Base-by-base conservation (phyloP, 2,113 vertebrate genomes). In the Octodon degus region DNA sequence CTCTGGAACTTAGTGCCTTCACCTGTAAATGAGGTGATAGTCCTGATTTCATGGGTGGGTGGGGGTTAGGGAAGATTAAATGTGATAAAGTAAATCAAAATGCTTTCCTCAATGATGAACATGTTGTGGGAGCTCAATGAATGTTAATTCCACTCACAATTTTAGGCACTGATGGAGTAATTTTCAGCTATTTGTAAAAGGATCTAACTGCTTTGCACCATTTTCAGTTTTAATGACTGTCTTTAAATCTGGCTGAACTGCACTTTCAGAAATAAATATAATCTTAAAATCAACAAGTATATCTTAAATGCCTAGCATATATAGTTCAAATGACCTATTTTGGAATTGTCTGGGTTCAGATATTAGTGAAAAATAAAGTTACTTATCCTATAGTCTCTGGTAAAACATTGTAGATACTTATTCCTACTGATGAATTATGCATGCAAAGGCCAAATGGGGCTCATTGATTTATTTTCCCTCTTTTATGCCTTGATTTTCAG, bases 401-500 rank as follows among this genome's bases (percentile, higher is more conserved):
- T 91, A 89, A 96, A 96, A 95, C 68, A 94, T 91, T 97, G 97
- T 86, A 95, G 92, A 87, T 96, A 95, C 96, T 96, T 97, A 96
- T 95, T 97, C 96, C 94, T 67, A n/a, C 68, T 63, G 83, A 94
- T 96, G 93, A 97, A 97, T 97, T 97, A 97, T 97, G 92, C 95
- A 98, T 97, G 95, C 96, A 96, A 95, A 85, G 94, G 50, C 97
- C 9, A 40, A 97, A 93, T 94, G 96, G 95, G 88, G 92, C 63
- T 37, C 96, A 77, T 90, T 98, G 97, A 97, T 97, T 98, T 97
- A 97, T 97, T 97, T 97, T 97, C 86, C 89, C 92, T 95, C 96
- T 95, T 97, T 97, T 96, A 97, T 97, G 97, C 92, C 97, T 97
- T 97, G 97, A 97, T 97, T 98, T 96, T 96, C 95, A 97, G 97